These are phyloP conservation scores for Clinocottus analis DNA, from an alignment of 2,113 vertebrate genomes.

Conservation along the genomic window DNA sequence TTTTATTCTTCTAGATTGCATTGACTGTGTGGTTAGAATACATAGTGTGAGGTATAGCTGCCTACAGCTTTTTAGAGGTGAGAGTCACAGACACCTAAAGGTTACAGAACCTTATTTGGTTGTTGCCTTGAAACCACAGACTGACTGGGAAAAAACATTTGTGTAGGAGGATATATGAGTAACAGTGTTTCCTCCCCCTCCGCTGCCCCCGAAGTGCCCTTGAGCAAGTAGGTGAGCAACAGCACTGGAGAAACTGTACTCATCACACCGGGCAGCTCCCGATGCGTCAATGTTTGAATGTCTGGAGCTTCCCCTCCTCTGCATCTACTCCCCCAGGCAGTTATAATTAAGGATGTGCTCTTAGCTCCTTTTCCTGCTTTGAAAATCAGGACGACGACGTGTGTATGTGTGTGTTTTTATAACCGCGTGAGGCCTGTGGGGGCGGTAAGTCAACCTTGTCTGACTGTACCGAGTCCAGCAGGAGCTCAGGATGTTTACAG, in stretches of 20 bases:
- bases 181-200: constrained; percentile 62
- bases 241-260: constrained; percentile 38
- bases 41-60: constrained; percentile 9
- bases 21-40: background rate
- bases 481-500: constrained; percentile 31
- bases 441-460: constrained; percentile 31
- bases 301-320: constrained; percentile 52
- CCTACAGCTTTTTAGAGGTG: constrained; percentile 33
- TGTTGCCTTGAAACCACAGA: constrained; percentile 42
- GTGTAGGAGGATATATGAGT: constrained; percentile 70
- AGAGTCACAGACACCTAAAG: constrained; percentile 9
- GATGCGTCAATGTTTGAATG: constrained; percentile 48
- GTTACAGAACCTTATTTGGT: constrained; percentile 31
- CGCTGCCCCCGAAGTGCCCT: constrained; percentile 57
- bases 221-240: constrained; percentile 53
- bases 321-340: constrained; percentile 48
- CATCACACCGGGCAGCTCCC: constrained; percentile 31
- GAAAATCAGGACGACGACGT: constrained; percentile 26
- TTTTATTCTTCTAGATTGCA: background rate
- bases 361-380: constrained; percentile 48
- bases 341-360: constrained; percentile 48
- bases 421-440: constrained; percentile 19
- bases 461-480: constrained; percentile 33
- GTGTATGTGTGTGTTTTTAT: constrained; percentile 5
- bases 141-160: constrained; percentile 18